Evolutionary conservation across 2,113 vertebrate genomes (phyloP).

Genomic region (Barbus barbus): DNA sequence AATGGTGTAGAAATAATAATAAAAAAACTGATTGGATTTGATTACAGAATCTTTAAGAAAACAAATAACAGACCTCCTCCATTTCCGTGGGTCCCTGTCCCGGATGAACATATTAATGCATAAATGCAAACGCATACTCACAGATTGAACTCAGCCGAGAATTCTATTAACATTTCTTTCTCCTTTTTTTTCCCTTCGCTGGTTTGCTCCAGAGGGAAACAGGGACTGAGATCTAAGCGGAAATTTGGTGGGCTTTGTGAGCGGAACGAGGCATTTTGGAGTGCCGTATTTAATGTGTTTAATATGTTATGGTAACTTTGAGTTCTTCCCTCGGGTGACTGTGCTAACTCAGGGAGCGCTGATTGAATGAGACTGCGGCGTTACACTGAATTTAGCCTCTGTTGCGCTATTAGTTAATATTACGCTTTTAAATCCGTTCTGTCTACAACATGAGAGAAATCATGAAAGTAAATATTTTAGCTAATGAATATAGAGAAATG

Average conservation of each 20-base stretch:
- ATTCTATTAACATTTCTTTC: constrained; percentile 70
- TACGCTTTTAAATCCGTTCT: constrained; percentile 18
- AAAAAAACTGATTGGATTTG: constrained; percentile 61
- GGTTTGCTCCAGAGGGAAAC: constrained; percentile 62
- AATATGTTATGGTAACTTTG: constrained; percentile 65
- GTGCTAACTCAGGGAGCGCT: constrained; percentile 30
- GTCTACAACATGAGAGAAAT: constrained; percentile 17
- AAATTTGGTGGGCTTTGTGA: constrained; percentile 61
- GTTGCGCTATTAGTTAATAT: constrained; percentile 48
- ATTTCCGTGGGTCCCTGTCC: constrained; percentile 31
- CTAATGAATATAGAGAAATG: background rate
- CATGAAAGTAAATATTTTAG: constrained; percentile 2
- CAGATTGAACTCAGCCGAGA: constrained; percentile 61
- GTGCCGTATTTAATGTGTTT: constrained; percentile 61
- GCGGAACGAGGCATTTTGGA: constrained; percentile 60
- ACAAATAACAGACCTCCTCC: constrained; percentile 38
- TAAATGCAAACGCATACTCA: constrained; percentile 63
- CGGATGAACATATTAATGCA: constrained; percentile 45
- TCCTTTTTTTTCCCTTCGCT: constrained; percentile 47
- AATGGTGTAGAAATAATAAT: constrained; percentile 58
- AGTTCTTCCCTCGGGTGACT: constrained; percentile 61
- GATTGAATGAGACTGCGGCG: constrained; percentile 41
- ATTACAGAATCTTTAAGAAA: constrained; percentile 63
- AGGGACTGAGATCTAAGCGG: constrained; percentile 50
- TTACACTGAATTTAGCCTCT: constrained; percentile 25